Base-by-base conservation (phyloP, 2,797 vertebrate species). In the Pangasius macronema region DNA sequence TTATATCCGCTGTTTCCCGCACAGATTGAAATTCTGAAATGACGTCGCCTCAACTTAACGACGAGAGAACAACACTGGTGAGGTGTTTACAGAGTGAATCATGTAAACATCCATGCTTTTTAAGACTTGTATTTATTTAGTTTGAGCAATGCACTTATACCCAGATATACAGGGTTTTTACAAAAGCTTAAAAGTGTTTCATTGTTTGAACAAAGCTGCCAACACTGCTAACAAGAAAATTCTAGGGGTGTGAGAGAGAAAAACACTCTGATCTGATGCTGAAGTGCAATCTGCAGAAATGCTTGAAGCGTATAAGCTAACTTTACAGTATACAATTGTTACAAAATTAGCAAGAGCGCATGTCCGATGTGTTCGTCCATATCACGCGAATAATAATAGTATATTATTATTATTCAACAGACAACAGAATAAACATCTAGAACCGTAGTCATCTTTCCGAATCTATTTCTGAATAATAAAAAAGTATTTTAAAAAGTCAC, bases 81-180 rank as follows among this genome's bases (percentile, higher is more conserved):
- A 63, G 46, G 46, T 87, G 81, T 87, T 72, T 89, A 82, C 79
- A 83, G 75, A 83, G 30, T 81, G 81, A 86, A 61, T 85, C 57
- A 27, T 76, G 80, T 82, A 82, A 82, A 63, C 27, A 16, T 61
- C 89, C 89, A 91, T 94, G 94, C 94, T 63, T 82, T 46, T 93
- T 95, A 93, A 93, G 94, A 51, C 93, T 24, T 46, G 80, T 11
- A n/a, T 82, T 82, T 63, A 63, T 82, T 63, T 42, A 13, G 7
- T 77, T 53, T 80, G 16, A 36, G 10, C 42, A 75, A n/a, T 42
- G 24, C 13, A 30, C 7, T 46, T 49, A 33, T n/a, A n/a, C n/a
- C n/a, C 3, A 36, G 51, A 30, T 51, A 16, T 3, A 53, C 46
- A 59, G 6, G 2, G 10, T 80, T 36, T 59, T 36, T 79, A 36